These are phyloP conservation scores for Siniperca knerii DNA, from an alignment of 2,113 vertebrate genomes.

Conservation along the genomic window DNA sequence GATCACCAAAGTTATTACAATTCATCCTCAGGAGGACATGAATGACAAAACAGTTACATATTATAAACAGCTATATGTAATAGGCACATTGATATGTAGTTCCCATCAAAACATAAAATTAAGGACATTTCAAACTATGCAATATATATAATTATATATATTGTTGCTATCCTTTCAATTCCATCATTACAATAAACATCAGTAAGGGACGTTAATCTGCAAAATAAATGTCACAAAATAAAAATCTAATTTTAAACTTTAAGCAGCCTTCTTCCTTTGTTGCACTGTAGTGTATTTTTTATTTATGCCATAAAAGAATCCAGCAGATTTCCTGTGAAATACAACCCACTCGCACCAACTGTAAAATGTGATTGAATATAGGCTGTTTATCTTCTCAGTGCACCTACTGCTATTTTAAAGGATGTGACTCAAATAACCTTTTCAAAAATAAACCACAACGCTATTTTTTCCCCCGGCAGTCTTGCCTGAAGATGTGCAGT, in stretches of 20 bases:
- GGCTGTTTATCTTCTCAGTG: background rate
- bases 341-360: background rate
- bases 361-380: background rate
- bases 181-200: too few relatives aligned
- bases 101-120: too few relatives aligned
- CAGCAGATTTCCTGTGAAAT: background rate
- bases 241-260: background rate
- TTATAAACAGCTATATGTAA: too few relatives aligned
- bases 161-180: too few relatives aligned
- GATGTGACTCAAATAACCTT: constrained; percentile 40
- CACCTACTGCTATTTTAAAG: constrained; percentile 23
- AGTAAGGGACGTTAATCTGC: too few relatives aligned
- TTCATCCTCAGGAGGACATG: too few relatives aligned
- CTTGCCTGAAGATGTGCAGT: constrained; percentile 69
- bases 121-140: too few relatives aligned
- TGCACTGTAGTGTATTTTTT: background rate
- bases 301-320: background rate
- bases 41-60: too few relatives aligned
- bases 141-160: too few relatives aligned
- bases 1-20: too few relatives aligned
- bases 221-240: too few relatives aligned
- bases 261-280: background rate
- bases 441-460: constrained; percentile 54
- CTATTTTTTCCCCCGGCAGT: constrained; percentile 51
- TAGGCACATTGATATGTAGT: too few relatives aligned